Evolutionary conservation across 1,140 invertebrate species (phyloP), one percentile per base, ranked within the genome.

Genomic region (Pristionchus pacificus): DNA sequence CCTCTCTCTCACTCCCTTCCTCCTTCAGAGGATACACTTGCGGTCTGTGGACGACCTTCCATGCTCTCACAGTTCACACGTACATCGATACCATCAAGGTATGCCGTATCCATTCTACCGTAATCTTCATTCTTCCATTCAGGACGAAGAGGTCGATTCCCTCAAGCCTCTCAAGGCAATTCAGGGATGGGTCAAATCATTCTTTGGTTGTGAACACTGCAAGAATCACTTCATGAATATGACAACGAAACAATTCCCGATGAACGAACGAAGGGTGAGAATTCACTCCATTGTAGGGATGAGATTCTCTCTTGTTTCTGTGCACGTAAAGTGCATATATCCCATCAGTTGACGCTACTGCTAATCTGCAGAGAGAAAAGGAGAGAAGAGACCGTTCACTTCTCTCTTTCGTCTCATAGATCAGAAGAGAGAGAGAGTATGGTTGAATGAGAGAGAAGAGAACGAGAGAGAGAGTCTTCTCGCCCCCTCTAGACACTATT

Each of bases 41-140:
- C 86, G 90, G 92, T 0, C 85, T 98, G 19, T 99, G 96, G 96
- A 91, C 89, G 38, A 86, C 95, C 70, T 98, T 97, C 84, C 96
- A 98, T 83, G 91, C 90, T 59, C 84, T 98, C 28, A 93, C 92
- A 13, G 91, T 96, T 0, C 90, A 90, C 82, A 85, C 86, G 27
- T 90, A 90, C 61, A 88, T 89, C 0, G 84, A 86, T 15, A 82
- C 85, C 85, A 72, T 79, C 66, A 72, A 77, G 65, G 74, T 77
- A 83, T 10, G 38, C 19, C n/a, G n/a, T n/a, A n/a, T n/a, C n/a
- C n/a, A n/a, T n/a, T n/a, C 59, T 70, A 32, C 38, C 15, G 64
- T 66, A 61, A 61, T 60, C 13, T 64, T 58, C 29, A 68, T 68
- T 66, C 13, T 60, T 6, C n/a, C 10, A 10, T 67, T 33, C 38